phyloP scores from a whole-genome alignment of 2,888 invertebrate species.

The Endomychus coccineus region DNA sequence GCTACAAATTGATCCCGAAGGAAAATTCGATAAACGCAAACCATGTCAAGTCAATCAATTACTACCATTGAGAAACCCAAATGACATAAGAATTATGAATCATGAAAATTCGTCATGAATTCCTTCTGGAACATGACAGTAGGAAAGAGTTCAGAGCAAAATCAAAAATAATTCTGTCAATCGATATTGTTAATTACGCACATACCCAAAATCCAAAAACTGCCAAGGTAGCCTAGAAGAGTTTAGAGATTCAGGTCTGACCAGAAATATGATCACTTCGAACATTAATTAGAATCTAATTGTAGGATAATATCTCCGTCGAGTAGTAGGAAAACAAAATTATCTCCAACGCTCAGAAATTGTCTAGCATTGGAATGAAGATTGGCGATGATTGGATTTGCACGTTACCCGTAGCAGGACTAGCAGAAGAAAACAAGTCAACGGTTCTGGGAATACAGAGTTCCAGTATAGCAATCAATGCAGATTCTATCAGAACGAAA shows the following conservation, averaged over 20 bases:
- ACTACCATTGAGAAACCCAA: constrained; percentile 4
- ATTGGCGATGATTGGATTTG: constrained; percentile 27
- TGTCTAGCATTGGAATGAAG: constrained; percentile 24
- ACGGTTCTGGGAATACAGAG: constrained; percentile 28
- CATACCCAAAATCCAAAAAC: constrained; percentile 25
- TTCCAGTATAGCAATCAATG: constrained; percentile 24
- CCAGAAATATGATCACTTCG: constrained; percentile 28
- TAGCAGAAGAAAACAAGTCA: constrained; percentile 26
- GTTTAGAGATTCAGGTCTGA: constrained; percentile 28
- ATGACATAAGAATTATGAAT: constrained; percentile 17
- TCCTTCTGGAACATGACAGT: constrained; percentile 6
- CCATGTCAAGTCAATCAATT: neutral
- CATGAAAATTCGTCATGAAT: constrained; percentile 20
- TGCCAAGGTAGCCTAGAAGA: constrained; percentile 29
- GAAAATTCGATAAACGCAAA: neutral
- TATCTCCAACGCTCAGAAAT: constrained; percentile 26
- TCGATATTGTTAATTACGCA: constrained; percentile 26
- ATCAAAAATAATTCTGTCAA: constrained; percentile 25
- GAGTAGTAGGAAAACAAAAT: constrained; percentile 30
- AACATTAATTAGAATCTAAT: constrained; percentile 23
- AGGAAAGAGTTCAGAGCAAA: constrained; percentile 17
- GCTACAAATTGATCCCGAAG: no score
- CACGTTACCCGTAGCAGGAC: constrained; percentile 26
- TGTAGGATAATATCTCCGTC: no score
- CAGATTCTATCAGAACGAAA: constrained; percentile 27